Evolutionary conservation across 2,797 vertebrate species (phyloP), one percentile per base, ranked within the genome.

Genomic region (Cuculus canorus): DNA sequence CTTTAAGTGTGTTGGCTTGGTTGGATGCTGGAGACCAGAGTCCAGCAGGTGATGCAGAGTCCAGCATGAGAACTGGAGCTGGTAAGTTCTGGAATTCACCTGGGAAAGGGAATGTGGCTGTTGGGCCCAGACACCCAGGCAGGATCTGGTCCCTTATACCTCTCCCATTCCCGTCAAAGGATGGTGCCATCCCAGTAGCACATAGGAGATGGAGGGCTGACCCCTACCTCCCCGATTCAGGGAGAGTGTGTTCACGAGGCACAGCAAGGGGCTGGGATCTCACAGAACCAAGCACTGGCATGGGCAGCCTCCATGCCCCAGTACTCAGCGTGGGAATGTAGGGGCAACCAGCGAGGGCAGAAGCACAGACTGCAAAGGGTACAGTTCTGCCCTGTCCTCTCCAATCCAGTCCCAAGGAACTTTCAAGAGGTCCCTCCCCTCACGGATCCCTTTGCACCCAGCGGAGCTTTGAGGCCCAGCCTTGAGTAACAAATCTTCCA

Each of bases 261-360:
- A 19, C 32, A 56, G n/a, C 0, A 4, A 75, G 41, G 53, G 28
- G 11, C 66, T 27, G 30, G 37, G 32, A 89, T 13, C 5, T 21
- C 4, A 9, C 25, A 56, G 24, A 93, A 9, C 8, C 48, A 80
- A 45, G 13, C 43, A 48, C 17, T 0, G 0, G 16, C 30, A 75
- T 0, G 0, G n/a, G 25, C 19, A 92, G 39, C 18, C 14, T 33
- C 60, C 17, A n/a, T 5, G 7, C 21, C 11, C 10, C 22, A 2
- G 7, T 17, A 64, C 5, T 4, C 1, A 0, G 17, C 18, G 7
- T 27, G 53, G 33, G 45, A 9, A 24, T 4, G 3, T 53, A 54
- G 45, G 13, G 54, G 7, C 32, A 50, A 5, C 12, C 56, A 41
- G 45, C 0, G 3, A n/a, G 32, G 45, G 18, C 52, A 88, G 18